Conservation (phyloP, 2,888 invertebrate species). For the Ichneumoninae sp. region DNA sequence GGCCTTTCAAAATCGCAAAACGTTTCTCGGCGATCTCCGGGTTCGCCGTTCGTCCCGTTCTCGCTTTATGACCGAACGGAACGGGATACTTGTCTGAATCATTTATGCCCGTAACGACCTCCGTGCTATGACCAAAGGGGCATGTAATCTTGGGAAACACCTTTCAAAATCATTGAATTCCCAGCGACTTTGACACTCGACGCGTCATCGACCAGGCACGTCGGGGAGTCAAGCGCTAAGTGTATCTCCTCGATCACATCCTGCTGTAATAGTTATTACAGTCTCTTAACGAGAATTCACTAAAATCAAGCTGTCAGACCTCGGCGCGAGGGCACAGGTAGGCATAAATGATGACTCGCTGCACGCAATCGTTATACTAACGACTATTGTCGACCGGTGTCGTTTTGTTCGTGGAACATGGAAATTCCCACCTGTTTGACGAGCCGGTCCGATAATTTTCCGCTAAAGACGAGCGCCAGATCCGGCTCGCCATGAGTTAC, state of each 20-base stretch:
- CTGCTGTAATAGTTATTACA: neutral
- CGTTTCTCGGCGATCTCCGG: constrained; percentile 21
- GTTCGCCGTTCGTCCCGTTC: neutral
- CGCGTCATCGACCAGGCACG: constrained; percentile 46
- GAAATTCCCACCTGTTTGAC: constrained; percentile 29
- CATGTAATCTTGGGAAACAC: constrained; percentile 46
- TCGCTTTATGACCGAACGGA: neutral
- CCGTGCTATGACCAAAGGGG: constrained; percentile 12
- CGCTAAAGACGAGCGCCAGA: neutral
- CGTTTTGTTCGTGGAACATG: constrained; percentile 5
- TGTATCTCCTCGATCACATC: neutral
- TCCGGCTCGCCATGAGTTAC: constrained; percentile 6
- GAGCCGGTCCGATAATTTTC: constrained; percentile 11
- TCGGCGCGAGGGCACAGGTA: neutral
- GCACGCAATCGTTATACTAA: constrained; percentile 27
- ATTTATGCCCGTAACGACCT: constrained; percentile 38
- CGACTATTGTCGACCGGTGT: constrained; percentile 4
- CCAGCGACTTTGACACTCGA: neutral
- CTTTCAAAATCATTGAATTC: constrained; percentile 56
- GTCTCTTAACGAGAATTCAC: neutral
- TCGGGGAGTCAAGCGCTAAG: neutral
- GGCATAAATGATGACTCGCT: neutral
- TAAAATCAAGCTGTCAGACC: neutral
- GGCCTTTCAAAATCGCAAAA: constrained; percentile 44
- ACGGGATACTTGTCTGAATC: constrained; percentile 39